Percentiles rank a stretch among this genome's conserved stretches.
Evolutionary conservation across 2,113 vertebrate genomes (phyloP).

Genomic region (Ammospiza caudacuta): DNA sequence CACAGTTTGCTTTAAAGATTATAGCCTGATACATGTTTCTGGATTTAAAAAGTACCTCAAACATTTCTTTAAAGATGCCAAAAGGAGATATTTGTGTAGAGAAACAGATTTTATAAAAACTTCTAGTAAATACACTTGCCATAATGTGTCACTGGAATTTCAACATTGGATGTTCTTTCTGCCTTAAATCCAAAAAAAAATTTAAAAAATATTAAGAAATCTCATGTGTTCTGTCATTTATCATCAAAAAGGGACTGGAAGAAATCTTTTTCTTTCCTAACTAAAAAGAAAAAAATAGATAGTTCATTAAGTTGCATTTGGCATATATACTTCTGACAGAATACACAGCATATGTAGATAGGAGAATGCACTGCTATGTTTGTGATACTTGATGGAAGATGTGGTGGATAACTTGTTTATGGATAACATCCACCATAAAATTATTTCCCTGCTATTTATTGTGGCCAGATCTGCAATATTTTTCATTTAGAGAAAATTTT

Average conservation of each 20-base stretch:
- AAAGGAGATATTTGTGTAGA: background rate
- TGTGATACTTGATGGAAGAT: slow-evolving; percentile 24
- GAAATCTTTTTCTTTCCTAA: background rate
- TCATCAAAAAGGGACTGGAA: background rate
- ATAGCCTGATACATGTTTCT: background rate
- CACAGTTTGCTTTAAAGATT: background rate
- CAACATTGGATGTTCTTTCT: background rate
- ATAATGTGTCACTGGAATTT: background rate
- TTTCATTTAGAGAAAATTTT: slow-evolving; percentile 26
- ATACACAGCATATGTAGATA: background rate
- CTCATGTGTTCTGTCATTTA: background rate
- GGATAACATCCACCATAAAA: background rate
- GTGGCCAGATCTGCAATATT: background rate
- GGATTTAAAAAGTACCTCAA: background rate
- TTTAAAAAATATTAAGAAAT: background rate
- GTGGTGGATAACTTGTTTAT: slow-evolving; percentile 4
- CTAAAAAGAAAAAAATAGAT: background rate
- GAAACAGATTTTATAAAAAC: background rate
- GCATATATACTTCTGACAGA: slow-evolving; percentile 1
- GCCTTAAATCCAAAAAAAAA: fast-evolving
- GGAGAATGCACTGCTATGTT: background rate
- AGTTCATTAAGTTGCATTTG: background rate
- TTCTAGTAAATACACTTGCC: background rate
- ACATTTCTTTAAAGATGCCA: background rate
- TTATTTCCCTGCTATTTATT: slow-evolving; percentile 10